Base-by-base conservation (phyloP, 2,797 vertebrate genomes). In the Champsocephalus gunnari region DNA sequence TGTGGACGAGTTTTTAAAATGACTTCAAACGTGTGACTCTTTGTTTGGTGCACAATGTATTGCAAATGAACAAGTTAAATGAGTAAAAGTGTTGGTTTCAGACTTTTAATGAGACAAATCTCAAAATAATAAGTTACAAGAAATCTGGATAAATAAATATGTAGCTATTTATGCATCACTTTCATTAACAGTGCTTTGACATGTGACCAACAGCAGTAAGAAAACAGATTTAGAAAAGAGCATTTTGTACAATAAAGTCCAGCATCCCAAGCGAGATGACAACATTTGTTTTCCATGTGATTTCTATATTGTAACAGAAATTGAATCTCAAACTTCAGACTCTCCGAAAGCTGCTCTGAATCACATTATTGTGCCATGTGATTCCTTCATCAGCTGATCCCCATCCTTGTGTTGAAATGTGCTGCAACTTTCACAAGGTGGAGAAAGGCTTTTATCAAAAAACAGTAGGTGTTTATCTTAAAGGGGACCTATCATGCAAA, bases 141-240 rank as follows among this genome's bases (percentile, higher is more conserved):
- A 88, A 89, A 87, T 83, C 34, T 75, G 65, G 75, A 88, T 90
- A 87, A 93, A 93, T 94, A 93, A 92, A 93, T 89, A 93, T 75
- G 66, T 28, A 67, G 57, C 47, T 71, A 9, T 85, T 78, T 84
- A 66, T 75, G 78, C 71, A 44, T 80, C 59, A 50, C 79, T 69
- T 89, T 78, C 58, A 87, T 54, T 6, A 65, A 82, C 81, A 82
- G 79, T 72, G 69, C 75, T 83, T 80, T 66, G 84, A 90, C 75
- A 44, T 32, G 65, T 75, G 61, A 84, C 28, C 50, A 68, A 82
- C 56, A 81, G 79, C 59, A 75, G 70, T 68, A 76, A 80, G 75
- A 87, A 88, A 89, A 85, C 55, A 60, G 59, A 56, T 51, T 66
- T 76, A 71, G 21, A 70, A 72, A 72, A 59, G 51, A 58, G 51